Conservation (phyloP, 2,797 vertebrate species). For the Diplodus sargus region DNA sequence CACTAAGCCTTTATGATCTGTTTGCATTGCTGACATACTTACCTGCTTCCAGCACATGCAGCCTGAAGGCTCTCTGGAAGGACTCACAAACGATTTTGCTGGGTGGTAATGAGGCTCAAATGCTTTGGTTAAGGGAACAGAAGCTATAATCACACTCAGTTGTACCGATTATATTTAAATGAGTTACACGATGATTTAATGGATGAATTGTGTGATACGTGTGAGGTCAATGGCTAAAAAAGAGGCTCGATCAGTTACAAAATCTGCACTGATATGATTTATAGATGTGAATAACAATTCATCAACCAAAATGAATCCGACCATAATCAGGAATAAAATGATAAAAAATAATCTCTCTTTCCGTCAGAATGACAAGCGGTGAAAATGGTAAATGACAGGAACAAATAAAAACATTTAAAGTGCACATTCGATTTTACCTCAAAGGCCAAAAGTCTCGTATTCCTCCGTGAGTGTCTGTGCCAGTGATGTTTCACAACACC, state of each 20-base stretch:
- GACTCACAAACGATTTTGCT: slow-evolving; percentile 54
- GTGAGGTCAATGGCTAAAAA: background rate
- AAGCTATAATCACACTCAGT: slow-evolving; percentile 8
- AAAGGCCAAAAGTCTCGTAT: slow-evolving; percentile 12
- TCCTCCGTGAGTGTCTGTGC: slow-evolving; percentile 9
- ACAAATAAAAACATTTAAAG: background rate
- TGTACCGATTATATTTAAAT: background rate
- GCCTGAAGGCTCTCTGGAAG: slow-evolving; percentile 42
- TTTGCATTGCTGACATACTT: slow-evolving; percentile 72
- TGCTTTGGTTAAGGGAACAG: background rate
- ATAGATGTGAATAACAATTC: background rate
- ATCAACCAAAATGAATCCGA: background rate
- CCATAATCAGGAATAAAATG: background rate
- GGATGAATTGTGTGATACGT: slow-evolving; percentile 6
- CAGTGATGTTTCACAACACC: slow-evolving; percentile 37
- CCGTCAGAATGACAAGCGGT: background rate
- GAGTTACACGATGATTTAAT: background rate
- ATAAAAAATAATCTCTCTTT: background rate
- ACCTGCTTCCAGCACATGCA: slow-evolving; percentile 58
- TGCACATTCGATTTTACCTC: slow-evolving; percentile 8
- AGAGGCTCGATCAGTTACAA: background rate
- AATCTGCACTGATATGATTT: background rate
- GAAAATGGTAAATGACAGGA: slow-evolving; percentile 1
- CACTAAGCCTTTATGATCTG: slow-evolving; percentile 57
- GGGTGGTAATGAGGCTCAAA: slow-evolving; percentile 14